Evolutionary conservation across 2,888 invertebrate species (phyloP).

Genomic region (Gymnosoma rotundatum): DNA sequence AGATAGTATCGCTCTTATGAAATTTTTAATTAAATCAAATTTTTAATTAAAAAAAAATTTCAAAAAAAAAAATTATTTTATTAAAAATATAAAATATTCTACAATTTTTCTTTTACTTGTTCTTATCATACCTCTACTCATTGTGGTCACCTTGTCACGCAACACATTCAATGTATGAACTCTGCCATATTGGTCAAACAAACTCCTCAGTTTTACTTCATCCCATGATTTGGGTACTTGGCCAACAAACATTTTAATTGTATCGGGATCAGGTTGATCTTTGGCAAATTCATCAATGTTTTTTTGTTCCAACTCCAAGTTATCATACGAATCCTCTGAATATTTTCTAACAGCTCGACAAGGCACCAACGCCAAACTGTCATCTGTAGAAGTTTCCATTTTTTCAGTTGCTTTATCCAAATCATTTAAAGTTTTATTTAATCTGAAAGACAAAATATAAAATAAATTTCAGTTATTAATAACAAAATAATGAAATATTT

Average conservation of each 20-base stretch:
- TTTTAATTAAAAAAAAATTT: no score
- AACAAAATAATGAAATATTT: conserved; percentile 10
- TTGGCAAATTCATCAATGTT: conserved; percentile 75
- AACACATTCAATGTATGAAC: conserved; percentile 98
- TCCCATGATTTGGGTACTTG: conserved; percentile 98
- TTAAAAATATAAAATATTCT: no score
- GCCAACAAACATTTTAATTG: conserved; percentile 99
- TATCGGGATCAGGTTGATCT: conserved; percentile 97
- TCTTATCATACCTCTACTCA: conserved; percentile 94
- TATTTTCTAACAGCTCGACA: conserved; percentile 48
- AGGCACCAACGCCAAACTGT: conserved; percentile 67
- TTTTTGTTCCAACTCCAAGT: conserved; percentile 61
- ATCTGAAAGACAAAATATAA: not conserved
- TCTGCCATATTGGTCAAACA: conserved; percentile 98
- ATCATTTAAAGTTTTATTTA: conserved; percentile 5
- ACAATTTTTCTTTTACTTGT: no score
- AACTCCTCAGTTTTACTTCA: conserved; percentile 94
- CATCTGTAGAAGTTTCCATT: conserved; percentile 53
- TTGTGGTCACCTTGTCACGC: conserved; percentile 97
- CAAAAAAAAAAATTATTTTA: no score
- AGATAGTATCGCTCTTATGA: no score
- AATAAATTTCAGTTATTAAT: not conserved
- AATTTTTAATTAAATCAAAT: no score
- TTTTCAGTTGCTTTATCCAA: conserved; percentile 21
- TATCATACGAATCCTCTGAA: conserved; percentile 41